These are phyloP conservation scores for Tipula confusa DNA, from an alignment of 2,888 invertebrate species.

Conservation along the genomic window DNA sequence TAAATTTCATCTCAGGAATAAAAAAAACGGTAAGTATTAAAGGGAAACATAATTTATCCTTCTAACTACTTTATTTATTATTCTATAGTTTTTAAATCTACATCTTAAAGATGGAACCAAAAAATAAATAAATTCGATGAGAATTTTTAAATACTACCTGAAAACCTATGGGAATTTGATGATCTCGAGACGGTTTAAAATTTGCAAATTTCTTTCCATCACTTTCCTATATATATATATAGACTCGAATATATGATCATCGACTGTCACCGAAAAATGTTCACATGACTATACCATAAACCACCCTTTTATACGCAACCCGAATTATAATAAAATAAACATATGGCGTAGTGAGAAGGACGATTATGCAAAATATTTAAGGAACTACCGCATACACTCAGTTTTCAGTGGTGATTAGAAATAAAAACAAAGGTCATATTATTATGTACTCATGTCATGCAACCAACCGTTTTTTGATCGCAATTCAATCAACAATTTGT, in stretches of 20 bases:
- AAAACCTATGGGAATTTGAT: not conserved
- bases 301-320: not conserved
- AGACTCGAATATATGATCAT: not conserved
- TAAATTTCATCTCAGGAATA: constrained; percentile 9
- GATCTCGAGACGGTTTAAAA: too few relatives aligned
- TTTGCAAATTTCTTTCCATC: not conserved
- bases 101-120: not conserved
- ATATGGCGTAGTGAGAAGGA: not conserved
- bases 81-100: not conserved
- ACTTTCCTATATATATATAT: not conserved
- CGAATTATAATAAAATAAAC: not conserved
- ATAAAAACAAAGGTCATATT: not conserved
- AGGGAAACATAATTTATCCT: not conserved
- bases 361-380: not conserved
- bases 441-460: not conserved
- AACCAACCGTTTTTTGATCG: constrained; percentile 17
- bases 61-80: not conserved
- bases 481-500: not conserved
- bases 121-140: not conserved
- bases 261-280: not conserved
- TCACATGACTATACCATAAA: not conserved
- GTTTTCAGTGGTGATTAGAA: not conserved
- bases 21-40: not conserved
- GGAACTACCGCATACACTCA: not conserved
- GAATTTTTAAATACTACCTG: not conserved